Base-by-base conservation (phyloP, 2,797 vertebrate species). In the Schizothorax lantsangensis region DNA sequence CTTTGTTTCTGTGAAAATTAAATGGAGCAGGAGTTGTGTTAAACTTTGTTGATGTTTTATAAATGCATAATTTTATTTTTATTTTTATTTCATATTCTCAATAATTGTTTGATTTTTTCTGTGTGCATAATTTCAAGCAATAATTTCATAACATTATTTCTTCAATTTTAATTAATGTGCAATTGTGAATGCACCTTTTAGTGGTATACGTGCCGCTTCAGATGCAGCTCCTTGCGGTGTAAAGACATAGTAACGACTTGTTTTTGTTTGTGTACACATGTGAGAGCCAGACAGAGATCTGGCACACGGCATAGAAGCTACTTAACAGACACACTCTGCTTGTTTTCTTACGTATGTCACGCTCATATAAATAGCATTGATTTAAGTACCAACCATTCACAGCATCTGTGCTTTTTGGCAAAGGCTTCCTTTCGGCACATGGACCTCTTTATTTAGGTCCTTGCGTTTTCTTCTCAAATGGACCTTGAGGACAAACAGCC, bases 291-390 rank as follows among this genome's bases (percentile, higher is more conserved):
- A 82, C 45, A 69, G 71, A 69, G 79, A 88, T 47, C 69, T 72
- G 85, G 69, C 89, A 90, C 84, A 30, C 74, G 26, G 49, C 45
- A 64, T 74, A 54, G 17, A 43, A 81, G 73, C 88, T 83, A 88
- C 82, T 90, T 89, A 88, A 87, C 87, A 88, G 59, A 86, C 79
- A 89, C 86, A 84, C 88, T 87, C 79, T 5, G 82, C 90, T 91
- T 92, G 88, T 90, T 90, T 87, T 86, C 89, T 89, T 93, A 85
- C 64, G 78, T 87, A 88, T 90, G 91, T 92, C 91, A 89, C 89
- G 91, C 87, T 90, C 82, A 89, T 90, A 90, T 90, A 88, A 90
- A 92, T 89, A 93, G 92, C 83, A 85, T 91, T 93, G 92, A 93
- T 94, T 92, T 91, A 93, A 94, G 89, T 91, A 78, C 75, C 77